phyloP scores from a whole-genome alignment of 1,140 invertebrate genomes.

The Plodia interpunctella region DNA sequence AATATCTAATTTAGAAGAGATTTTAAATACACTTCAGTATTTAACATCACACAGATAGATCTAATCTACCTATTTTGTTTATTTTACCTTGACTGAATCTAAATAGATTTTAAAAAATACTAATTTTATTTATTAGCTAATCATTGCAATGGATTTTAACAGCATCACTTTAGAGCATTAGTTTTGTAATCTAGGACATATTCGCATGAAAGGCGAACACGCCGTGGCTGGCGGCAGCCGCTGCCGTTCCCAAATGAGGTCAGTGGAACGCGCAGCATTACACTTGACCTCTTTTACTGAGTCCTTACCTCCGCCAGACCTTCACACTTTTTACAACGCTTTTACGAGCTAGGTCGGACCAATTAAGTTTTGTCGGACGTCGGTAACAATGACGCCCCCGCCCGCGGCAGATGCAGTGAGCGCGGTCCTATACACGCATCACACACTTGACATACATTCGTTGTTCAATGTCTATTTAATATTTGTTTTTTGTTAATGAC shows the following conservation, averaged over 20 bases:
- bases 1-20: too few species aligned
- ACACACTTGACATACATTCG: conserved; percentile 70
- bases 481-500: conserved; percentile 42
- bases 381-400: conserved; percentile 55
- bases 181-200: conserved; percentile 40
- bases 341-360: conserved; percentile 72
- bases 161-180: neutral
- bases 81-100: too few species aligned
- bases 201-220: conserved; percentile 59
- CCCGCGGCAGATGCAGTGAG: conserved; percentile 41
- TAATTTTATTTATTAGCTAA: too few species aligned
- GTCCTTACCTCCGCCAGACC: conserved; percentile 75
- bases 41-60: too few species aligned
- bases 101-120: too few species aligned
- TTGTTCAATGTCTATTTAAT: conserved; percentile 48
- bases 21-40: too few species aligned
- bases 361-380: conserved; percentile 64
- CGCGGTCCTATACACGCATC: conserved; percentile 29
- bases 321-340: conserved; percentile 75
- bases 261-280: conserved; percentile 73
- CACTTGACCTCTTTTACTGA: conserved; percentile 74
- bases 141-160: too few species aligned
- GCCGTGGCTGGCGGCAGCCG: conserved; percentile 37
- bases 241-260: conserved; percentile 65
- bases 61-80: too few species aligned